Evolutionary conservation across 2,888 invertebrate species (phyloP).

Genomic region (Palloptera scutellata): DNA sequence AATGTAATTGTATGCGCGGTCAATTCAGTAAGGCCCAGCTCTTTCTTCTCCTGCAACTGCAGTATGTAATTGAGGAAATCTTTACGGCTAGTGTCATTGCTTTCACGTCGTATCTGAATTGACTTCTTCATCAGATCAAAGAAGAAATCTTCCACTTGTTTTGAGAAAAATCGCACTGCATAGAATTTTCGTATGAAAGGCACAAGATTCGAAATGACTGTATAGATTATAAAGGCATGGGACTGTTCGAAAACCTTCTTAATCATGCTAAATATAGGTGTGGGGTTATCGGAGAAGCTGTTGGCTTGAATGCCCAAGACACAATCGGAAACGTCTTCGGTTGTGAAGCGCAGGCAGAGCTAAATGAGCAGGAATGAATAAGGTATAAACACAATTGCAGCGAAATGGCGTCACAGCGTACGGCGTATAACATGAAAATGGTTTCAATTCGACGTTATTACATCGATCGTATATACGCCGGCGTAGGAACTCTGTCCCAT

Average conservation of each 20-base stretch:
- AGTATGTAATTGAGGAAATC: conserved; percentile 59
- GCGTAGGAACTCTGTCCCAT: too few species aligned
- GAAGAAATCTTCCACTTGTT: conserved; percentile 70
- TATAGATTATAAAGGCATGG: conserved; percentile 41
- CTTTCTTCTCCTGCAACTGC: conserved; percentile 55
- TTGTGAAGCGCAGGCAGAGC: conserved; percentile 58
- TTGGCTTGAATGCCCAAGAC: conserved; percentile 64
- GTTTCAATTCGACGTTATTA: neutral
- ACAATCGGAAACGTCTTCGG: conserved; percentile 64
- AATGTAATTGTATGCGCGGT: conserved; percentile 57
- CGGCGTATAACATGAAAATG: too few species aligned
- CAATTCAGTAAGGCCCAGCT: conserved; percentile 44
- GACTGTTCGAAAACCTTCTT: conserved; percentile 54
- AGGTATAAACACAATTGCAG: too few species aligned
- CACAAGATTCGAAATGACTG: conserved; percentile 48
- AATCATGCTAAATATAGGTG: conserved; percentile 53
- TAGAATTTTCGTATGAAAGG: conserved; percentile 51
- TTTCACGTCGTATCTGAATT: conserved; percentile 46
- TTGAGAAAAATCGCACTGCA: conserved; percentile 47
- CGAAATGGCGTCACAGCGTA: too few species aligned
- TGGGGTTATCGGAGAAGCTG: conserved; percentile 55
- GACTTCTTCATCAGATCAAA: conserved; percentile 48
- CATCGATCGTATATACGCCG: too few species aligned
- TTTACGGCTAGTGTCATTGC: conserved; percentile 43
- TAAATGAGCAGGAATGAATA: conserved; percentile 30